Evolutionary conservation across 2,888 invertebrate species (phyloP).

Genomic region (Steromphala cineraria): DNA sequence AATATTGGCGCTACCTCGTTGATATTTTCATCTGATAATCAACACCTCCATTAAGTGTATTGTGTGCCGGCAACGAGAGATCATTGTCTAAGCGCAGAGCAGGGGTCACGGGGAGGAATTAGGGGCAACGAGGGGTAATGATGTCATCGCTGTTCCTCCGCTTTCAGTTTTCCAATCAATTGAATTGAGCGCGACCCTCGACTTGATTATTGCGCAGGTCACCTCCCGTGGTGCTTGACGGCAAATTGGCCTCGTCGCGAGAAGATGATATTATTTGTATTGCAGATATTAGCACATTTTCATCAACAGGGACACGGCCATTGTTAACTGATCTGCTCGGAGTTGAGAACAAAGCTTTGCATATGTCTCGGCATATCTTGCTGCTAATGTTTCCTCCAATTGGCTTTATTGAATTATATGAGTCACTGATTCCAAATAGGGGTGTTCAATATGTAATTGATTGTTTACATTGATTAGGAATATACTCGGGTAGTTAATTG

Average conservation of each 20-base stretch:
- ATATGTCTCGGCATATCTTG: background rate
- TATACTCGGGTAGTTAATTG: too few relatives aligned
- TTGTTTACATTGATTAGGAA: too few relatives aligned
- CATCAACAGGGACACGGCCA: background rate
- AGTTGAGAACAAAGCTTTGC: background rate
- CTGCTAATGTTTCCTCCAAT: background rate
- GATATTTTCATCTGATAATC: conserved; percentile 36
- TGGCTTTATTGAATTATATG: background rate
- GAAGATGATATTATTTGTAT: background rate
- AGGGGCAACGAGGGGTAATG: conserved; percentile 14
- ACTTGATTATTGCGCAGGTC: background rate
- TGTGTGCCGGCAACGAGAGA: conserved; percentile 22
- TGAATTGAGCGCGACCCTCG: background rate
- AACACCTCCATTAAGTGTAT: conserved; percentile 35
- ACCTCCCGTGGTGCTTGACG: background rate
- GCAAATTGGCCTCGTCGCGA: conserved; percentile 1
- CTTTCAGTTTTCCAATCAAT: conserved; percentile 24
- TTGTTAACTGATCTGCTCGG: background rate
- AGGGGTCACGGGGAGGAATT: background rate
- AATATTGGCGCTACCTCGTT: conserved; percentile 14
- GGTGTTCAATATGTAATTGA: background rate
- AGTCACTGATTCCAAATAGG: background rate
- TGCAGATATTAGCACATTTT: conserved; percentile 8
- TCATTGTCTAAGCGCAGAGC: conserved; percentile 25
- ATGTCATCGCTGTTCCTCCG: conserved; percentile 18